Percentiles rank a stretch among this genome's conserved stretches.
These are phyloP conservation scores for Stomorhina lunata DNA, from an alignment of 2,888 invertebrate species.

Conservation along the genomic window DNA sequence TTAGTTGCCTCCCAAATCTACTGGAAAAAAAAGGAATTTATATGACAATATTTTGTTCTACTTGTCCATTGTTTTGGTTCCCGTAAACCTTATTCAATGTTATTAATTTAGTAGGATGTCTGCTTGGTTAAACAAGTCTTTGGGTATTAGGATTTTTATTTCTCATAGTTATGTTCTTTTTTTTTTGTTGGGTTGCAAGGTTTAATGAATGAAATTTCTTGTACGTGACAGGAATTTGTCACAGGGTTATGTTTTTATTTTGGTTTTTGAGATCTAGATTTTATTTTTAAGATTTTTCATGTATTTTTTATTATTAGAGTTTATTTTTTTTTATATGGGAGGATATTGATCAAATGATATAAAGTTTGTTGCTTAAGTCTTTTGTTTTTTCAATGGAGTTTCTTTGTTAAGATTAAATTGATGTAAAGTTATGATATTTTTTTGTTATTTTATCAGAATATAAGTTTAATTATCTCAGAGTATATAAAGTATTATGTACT, in stretches of 20 bases:
- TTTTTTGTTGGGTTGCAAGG: neutral
- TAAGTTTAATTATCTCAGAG: no score
- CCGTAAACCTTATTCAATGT: neutral
- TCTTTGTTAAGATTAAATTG: no score
- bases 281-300: neutral
- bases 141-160: conserved; percentile 40
- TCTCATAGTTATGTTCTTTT: conserved; percentile 2
- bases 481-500: no score
- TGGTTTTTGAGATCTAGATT: neutral
- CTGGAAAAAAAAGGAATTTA: conserved; percentile 1
- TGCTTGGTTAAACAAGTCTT: conserved; percentile 52
- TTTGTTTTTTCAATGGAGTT: neutral
- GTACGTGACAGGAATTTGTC: conserved; percentile 61
- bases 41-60: conserved; percentile 43
- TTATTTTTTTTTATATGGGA: conserved; percentile 13
- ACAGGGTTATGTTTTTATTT: conserved; percentile 2
- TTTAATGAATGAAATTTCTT: conserved; percentile 58
- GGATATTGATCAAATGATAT: conserved; percentile 4
- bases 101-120: conserved; percentile 54
- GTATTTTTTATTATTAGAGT: neutral
- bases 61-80: neutral
- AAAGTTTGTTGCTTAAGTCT: conserved; percentile 24
- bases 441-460: no score
- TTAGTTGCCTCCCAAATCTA: conserved; percentile 48
- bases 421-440: no score